Base-by-base conservation (phyloP, 2,797 vertebrate genomes). In the Anomalospiza imberbis region DNA sequence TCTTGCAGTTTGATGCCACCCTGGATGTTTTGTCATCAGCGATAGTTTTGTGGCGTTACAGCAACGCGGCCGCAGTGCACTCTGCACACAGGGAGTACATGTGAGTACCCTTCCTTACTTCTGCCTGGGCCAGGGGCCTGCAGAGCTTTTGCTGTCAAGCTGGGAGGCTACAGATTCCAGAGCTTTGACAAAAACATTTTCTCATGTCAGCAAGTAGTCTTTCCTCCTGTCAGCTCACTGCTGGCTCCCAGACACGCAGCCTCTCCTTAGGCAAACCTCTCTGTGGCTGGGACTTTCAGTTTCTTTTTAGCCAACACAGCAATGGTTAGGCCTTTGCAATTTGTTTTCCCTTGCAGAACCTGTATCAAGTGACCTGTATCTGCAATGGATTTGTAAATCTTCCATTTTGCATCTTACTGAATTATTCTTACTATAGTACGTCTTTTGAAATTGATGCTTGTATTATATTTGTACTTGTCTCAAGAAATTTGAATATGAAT, bases 21-120 rank as follows among this genome's bases (percentile, higher is more conserved):
- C 98, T 99, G 92, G 99, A 99, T 13, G 99, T 99, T 77, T 89
- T 99, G 96, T 99, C 99, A 4, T 99, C 99, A 1, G 98, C 98
- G n/a, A 99, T 99, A 34, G 99, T 99, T 25, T n/a, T 99, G 95
- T 99, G 99, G 99, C 98, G 99, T 55, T 99, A 99, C 97, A 99
- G 99, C 98, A 99, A 99, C 1, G 99, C 99, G 0, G 99, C 99
- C 0, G 99, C 99, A 0, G 99, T 99, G 50, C 99, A 99, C 97
- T 99, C 99, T 6, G 99, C 99, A 1, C 99, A 99, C 96, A 98
- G 99, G 14, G 99, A 99, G 87, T 99, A 99, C 98, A 98, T 99
- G 99, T 99, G 94, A 99, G 99, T 99, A 97, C 45, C 58, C 54
- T 32, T 26, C 51, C 54, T 42, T 67, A 9, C 70, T 80, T 51